These are phyloP conservation scores for Zeugodacus cucurbitae DNA, from an alignment of 1,140 invertebrate species.

Conservation along the genomic window DNA sequence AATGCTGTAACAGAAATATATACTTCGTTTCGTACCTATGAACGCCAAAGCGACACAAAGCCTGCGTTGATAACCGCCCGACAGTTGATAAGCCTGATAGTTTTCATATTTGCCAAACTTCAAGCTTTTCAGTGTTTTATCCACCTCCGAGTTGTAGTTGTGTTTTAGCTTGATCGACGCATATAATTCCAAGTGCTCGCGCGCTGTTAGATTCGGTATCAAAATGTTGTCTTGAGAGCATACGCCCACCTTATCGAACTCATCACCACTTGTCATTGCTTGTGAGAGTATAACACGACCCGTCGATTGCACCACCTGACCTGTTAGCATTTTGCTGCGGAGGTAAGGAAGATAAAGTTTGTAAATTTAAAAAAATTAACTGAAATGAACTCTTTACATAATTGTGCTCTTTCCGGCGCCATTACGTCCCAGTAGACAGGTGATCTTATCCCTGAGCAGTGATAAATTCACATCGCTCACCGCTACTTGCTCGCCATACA, in stretches of 20 bases:
- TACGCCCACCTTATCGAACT: constrained; percentile 74
- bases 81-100: constrained; percentile 70
- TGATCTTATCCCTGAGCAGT: constrained; percentile 72
- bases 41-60: constrained; percentile 77
- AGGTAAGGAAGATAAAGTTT: background rate
- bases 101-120: constrained; percentile 70
- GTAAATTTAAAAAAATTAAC: background rate
- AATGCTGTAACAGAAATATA: background rate
- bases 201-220: constrained; percentile 79
- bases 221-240: constrained; percentile 89
- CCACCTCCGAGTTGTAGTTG: constrained; percentile 47
- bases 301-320: constrained; percentile 71
- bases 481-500: constrained; percentile 67
- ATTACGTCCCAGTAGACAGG: constrained; percentile 84
- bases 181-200: constrained; percentile 85
- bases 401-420: constrained; percentile 87
- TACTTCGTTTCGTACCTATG: constrained; percentile 72
- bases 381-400: constrained; percentile 70
- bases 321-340: constrained; percentile 73
- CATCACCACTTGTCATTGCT: constrained; percentile 47
- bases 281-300: constrained; percentile 69
- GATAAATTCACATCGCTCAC: constrained; percentile 74
- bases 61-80: constrained; percentile 73
- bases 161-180: constrained; percentile 67
- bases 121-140: constrained; percentile 70